Conservation (phyloP, 2,113 vertebrate species). For the Malurus alboscapulatus region DNA sequence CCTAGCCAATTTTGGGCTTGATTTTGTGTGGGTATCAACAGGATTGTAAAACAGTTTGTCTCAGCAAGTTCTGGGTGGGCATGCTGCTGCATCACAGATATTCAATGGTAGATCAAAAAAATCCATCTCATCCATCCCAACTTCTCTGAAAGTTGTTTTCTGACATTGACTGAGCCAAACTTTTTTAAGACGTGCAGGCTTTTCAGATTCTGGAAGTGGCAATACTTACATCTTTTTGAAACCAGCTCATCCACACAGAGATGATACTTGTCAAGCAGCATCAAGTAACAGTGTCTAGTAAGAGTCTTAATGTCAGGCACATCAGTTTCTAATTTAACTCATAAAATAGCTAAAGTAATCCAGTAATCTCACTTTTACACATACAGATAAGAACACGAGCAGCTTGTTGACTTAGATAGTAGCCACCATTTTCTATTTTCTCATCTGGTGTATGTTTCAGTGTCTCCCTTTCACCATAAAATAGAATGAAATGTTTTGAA, state of each 20-base stretch:
- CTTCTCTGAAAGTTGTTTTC: neutral
- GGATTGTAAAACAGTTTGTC: neutral
- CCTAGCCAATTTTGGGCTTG: neutral
- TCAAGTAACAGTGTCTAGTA: neutral
- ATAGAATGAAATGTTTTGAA: neutral
- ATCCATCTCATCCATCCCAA: neutral
- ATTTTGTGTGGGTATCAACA: neutral
- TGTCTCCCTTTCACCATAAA: neutral
- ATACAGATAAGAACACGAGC: neutral
- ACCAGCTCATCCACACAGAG: neutral
- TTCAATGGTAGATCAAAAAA: neutral
- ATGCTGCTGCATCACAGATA: neutral
- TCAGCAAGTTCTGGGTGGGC: neutral
- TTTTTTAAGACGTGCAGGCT: neutral
- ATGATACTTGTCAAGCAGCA: neutral
- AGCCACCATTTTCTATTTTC: neutral
- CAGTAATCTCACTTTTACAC: neutral
- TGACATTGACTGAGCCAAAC: neutral
- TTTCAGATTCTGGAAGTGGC: neutral
- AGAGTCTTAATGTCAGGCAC: neutral
- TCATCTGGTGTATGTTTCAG: neutral
- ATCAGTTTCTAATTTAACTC: constrained; percentile 7
- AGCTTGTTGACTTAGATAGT: neutral
- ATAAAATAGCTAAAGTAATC: neutral
- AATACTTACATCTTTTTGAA: neutral